Conservation (phyloP, 2,797 vertebrate genomes). For the Thripadectes ignobilis region DNA sequence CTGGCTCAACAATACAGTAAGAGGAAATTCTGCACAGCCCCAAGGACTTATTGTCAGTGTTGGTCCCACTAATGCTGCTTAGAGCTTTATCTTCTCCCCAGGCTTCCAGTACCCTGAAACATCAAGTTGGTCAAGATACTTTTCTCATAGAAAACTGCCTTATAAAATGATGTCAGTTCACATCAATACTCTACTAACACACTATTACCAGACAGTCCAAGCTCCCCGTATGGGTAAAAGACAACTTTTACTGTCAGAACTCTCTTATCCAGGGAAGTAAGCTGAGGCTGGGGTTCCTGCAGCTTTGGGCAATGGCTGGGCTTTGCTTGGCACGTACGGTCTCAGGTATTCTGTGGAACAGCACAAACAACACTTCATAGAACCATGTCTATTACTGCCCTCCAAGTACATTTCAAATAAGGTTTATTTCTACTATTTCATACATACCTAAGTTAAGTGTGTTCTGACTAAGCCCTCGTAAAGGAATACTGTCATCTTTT, state of each 20-base stretch:
- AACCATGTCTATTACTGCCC: fast-evolving
- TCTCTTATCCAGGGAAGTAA: slow-evolving; percentile 84
- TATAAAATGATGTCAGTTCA: not conserved
- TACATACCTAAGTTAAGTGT: slow-evolving; percentile 77
- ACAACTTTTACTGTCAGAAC: not conserved
- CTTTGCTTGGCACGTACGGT: not conserved
- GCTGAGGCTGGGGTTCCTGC: slow-evolving; percentile 74
- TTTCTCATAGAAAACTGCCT: not conserved
- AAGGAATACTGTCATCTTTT: slow-evolving; percentile 86
- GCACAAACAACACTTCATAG: not conserved
- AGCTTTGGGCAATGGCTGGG: slow-evolving; percentile 33
- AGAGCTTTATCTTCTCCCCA: not conserved
- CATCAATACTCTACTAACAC: not conserved
- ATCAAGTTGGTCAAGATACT: not conserved
- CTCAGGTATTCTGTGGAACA: slow-evolving; percentile 73
- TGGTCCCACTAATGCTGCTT: not conserved
- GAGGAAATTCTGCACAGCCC: not conserved
- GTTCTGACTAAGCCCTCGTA: slow-evolving; percentile 83
- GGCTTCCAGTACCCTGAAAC: not conserved
- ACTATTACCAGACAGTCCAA: not conserved
- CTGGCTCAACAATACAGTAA: not conserved
- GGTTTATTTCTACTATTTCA: fast-evolving
- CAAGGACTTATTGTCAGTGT: fast-evolving
- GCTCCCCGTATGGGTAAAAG: not conserved
- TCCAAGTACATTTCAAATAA: not conserved